Base-by-base conservation (phyloP, 2,797 vertebrate species). In the Sorex maritimensis region DNA sequence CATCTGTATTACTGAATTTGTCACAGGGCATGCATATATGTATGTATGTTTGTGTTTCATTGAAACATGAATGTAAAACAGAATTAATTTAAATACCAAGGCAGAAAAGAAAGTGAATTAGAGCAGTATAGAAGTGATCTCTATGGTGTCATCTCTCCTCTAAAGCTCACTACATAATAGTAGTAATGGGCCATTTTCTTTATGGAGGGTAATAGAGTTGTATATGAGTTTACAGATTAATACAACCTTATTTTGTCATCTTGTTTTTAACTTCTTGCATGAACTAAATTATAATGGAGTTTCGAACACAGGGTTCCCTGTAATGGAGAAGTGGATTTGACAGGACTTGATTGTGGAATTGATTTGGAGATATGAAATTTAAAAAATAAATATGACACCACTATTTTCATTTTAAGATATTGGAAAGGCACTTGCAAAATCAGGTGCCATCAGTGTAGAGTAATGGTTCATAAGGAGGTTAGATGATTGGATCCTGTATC, bases 191-290 rank as follows among this genome's bases (percentile, higher is more conserved):
- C 55, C n/a, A 26, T 55, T 77, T 17, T 91, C 13, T 72, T 81
- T 78, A 63, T 21, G 12, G 12, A 30, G 23, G 67, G 10, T 71
- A 77, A n/a, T 72, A 72, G 13, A 92, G 26, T 30, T 71, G 17
- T 41, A 67, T 86, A 55, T 92, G 71, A 81, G 93, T 75, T 91
- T 95, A 78, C 8, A 74, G 23, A 49, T 93, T 28, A 91, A 0
- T 77, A 17, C 83, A 55, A 38, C 4, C 10, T 79, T 81, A 81
- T 83, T 81, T 92, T 91, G 10, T 52, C 65, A 23, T 87, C 49
- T 91, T 71, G 58, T 61, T 7, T 52, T 77, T 84, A 55, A 68
- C 77, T 92, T 88, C 44, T 95, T 87, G 86, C 84, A 38, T 65
- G 52, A 81, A 46, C 8, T 15, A 68, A 14, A 82, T 46, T 79